These are phyloP conservation scores for Halichoeres trimaculatus DNA, from an alignment of 2,113 vertebrate species.

Conservation along the genomic window DNA sequence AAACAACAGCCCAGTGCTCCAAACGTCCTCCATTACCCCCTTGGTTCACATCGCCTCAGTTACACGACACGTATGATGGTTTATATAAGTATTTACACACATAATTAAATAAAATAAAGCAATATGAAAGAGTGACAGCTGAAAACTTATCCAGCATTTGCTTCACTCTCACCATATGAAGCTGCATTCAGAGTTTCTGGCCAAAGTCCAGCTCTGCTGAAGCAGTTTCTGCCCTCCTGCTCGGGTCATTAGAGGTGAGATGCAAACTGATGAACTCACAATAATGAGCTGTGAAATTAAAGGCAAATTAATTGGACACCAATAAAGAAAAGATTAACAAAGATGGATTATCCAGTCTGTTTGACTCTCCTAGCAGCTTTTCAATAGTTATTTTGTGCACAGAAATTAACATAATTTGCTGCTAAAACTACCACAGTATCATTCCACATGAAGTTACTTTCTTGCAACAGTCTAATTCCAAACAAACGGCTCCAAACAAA, in stretches of 20 bases:
- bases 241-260: slow-evolving; percentile 64
- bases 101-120: not conserved
- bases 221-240: slow-evolving; percentile 38
- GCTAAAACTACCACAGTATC: slow-evolving; percentile 7
- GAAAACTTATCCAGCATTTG: not conserved
- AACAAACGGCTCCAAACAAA: not conserved
- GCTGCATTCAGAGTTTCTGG: slow-evolving; percentile 48
- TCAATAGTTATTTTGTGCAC: not conserved
- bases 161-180: slow-evolving; percentile 13
- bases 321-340: slow-evolving; percentile 59
- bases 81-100: slow-evolving; percentile 19
- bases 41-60: not conserved
- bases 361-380: slow-evolving; percentile 36
- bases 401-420: slow-evolving; percentile 34
- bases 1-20: slow-evolving; percentile 6
- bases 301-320: slow-evolving; percentile 63
- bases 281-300: slow-evolving; percentile 65
- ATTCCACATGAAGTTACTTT: not conserved
- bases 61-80: not conserved
- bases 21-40: not conserved
- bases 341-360: slow-evolving; percentile 50
- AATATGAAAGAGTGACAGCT: not conserved
- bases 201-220: slow-evolving; percentile 40
- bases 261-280: slow-evolving; percentile 50
- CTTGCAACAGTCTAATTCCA: not conserved